phyloP scores from a whole-genome alignment of 2,888 invertebrate genomes.

The Drosophila affinis region DNA sequence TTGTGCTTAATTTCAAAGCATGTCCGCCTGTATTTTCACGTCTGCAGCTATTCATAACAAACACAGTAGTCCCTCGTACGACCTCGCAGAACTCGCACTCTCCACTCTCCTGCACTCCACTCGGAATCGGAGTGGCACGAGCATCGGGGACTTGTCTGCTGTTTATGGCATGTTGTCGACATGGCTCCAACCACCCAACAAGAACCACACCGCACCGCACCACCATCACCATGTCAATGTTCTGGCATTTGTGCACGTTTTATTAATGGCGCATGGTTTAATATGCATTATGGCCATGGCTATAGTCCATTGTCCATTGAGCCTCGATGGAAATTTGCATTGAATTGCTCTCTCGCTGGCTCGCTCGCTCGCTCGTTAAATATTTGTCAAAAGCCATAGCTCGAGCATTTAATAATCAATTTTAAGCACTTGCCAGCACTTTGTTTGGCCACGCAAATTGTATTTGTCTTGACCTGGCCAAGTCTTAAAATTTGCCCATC shows the following conservation, averaged over 20 bases:
- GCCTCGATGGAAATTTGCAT: conserved; percentile 47
- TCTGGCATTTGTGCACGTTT: conserved; percentile 72
- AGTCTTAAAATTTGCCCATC: conserved; percentile 39
- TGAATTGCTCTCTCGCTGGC: conserved; percentile 14
- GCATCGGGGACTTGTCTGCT: conserved; percentile 41
- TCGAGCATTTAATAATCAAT: conserved; percentile 40
- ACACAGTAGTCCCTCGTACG: conserved; percentile 11
- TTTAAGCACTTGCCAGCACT: conserved; percentile 42
- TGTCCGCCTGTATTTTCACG: conserved; percentile 43
- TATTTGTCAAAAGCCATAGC: conserved; percentile 43
- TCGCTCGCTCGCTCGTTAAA: conserved; percentile 16
- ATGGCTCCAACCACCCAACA: conserved; percentile 6
- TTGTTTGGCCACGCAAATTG: conserved; percentile 45
- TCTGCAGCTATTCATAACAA: conserved; percentile 54
- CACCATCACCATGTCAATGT: conserved; percentile 41
- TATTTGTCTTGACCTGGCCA: conserved; percentile 29
- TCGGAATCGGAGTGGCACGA: conserved; percentile 10
- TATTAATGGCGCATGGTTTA: conserved; percentile 63
- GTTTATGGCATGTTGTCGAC: conserved; percentile 47
- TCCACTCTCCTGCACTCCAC: conserved; percentile 22
- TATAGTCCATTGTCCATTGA: conserved; percentile 23
- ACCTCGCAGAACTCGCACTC: conserved; percentile 10
- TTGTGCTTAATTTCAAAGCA: conserved; percentile 43
- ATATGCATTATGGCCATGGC: conserved; percentile 50
- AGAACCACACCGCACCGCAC: background rate